Base-by-base conservation (phyloP, 2,797 vertebrate genomes). In the Sebastes melanostomus region DNA sequence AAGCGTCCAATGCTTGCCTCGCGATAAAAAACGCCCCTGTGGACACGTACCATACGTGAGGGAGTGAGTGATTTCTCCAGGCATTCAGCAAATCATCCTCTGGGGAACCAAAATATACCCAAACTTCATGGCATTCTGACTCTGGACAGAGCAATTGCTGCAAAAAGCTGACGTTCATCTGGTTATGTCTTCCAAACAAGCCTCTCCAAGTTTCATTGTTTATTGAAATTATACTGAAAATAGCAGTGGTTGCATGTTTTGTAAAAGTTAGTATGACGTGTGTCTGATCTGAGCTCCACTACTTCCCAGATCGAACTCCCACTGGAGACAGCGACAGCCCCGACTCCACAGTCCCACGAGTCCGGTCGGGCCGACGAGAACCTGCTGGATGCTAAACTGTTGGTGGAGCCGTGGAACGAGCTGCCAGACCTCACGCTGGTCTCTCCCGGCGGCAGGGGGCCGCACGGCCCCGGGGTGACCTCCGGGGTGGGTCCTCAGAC, bases 401-500 rank as follows among this genome's bases (percentile, higher is more conserved):
- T 66, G 24, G 58, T 84, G 72, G 88, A 86, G n/a, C 56, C 86
- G n/a, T 62, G 63, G 62, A 83, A 75, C 8, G 20, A 75, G 30
- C 58, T 80, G 20, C 69, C 81, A 2, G 80, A 83, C 22, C 13
- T 84, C 11, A 29, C 24, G 1, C 50, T 72, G 0, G 7, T 18
- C 10, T 76, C 88, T 22, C 65, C 77, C 18, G 88, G 70, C 18
- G 62, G 67, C 10, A 29, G 30, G 29, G 71, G 27, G 3, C 72
- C 50, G 14, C 79, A 66, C 12, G 74, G 56, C 13, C 74, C 70
- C 0, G 66, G 42, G 6, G 14, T 62, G 58, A 80, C 65, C 7
- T 84, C 91, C 0, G 42, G 87, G 13, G 27, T 76, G 18, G 90
- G 78, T 3, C 81, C 81, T n/a, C 86, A 91, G 42, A 81, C 66